These are phyloP conservation scores for Anoplopoma fimbria DNA, from an alignment of 2,113 vertebrate species.

Conservation along the genomic window DNA sequence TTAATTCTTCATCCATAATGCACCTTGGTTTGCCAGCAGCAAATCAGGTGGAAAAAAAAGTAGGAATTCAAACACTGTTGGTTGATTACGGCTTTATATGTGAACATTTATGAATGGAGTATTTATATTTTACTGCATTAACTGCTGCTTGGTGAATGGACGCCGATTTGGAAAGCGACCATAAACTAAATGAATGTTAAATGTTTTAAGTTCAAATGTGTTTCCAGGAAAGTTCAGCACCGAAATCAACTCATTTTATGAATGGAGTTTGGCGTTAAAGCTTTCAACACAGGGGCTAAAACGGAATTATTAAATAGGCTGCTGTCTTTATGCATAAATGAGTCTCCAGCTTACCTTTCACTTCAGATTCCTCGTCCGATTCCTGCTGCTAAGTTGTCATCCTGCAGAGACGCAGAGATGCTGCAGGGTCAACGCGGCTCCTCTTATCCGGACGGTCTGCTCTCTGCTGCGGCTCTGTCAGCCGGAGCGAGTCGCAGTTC, in stretches of 20 bases:
- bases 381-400: background rate
- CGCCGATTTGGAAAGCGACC: background rate
- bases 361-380: background rate
- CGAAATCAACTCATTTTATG: background rate
- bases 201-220: background rate
- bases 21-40: background rate
- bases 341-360: conserved; percentile 46
- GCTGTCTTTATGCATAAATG: background rate
- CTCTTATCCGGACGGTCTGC: conserved; percentile 14
- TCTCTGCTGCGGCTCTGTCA: conserved; percentile 28
- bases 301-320: background rate
- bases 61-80: background rate
- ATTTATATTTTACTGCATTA: background rate
- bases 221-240: background rate
- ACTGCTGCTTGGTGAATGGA: background rate
- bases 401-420: background rate
- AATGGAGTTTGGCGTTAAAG: background rate
- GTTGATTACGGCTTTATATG: background rate
- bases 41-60: background rate
- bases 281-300: background rate
- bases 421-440: background rate
- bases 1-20: background rate
- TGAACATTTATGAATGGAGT: background rate
- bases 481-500: background rate
- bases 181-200: too few species aligned